Evolutionary conservation across 2,113 vertebrate species (phyloP), one percentile per base, ranked within the genome.

Genomic region (Nesogale talazaci): DNA sequence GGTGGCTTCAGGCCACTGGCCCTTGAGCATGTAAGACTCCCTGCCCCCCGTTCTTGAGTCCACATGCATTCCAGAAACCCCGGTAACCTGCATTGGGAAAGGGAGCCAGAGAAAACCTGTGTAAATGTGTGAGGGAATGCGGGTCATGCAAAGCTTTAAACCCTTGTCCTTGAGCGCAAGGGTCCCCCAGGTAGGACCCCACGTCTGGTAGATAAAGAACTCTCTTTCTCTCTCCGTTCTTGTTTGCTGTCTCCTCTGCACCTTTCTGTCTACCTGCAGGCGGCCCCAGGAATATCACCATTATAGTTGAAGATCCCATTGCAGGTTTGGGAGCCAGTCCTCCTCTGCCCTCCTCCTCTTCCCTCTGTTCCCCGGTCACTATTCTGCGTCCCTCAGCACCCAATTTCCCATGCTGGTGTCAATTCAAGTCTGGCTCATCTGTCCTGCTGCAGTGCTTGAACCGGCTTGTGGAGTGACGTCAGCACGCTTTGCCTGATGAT

Each of bases 251-350:
- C 92, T 85, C 46, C 89, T 96, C 93, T 96, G 91, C 72, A 78
- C 93, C 65, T 94, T 56, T 96, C 89, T 97, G 92, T 96, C 96
- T 97, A 86, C 86, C 81, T 89, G 40, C 95, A 99, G 99, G 98
- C 97, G 98, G 98, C 97, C 98, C 98, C 97, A 98, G 99, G 98
- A 99, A 98, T 98, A 99, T 99, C 99, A 99, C 98, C 98, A 99
- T 99, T 98, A 99, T 99, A 98, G 98, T 99, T 98, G 99, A 99
- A 98, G 99, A 99, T 95, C 99, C 99, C 69, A 98, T 99, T 94
- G 99, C 99, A 99, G 99, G 99, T 99, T 99, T 98, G 99, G 95
- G 97, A 97, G 96, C 91, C 98, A 94, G 98, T 97, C 83, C 46
- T 56, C 34, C 11, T 77, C 67, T 46, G 70, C 27, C 46, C 75